Conservation (phyloP, 1,140 invertebrate genomes). For the Pristionchus pacificus region DNA sequence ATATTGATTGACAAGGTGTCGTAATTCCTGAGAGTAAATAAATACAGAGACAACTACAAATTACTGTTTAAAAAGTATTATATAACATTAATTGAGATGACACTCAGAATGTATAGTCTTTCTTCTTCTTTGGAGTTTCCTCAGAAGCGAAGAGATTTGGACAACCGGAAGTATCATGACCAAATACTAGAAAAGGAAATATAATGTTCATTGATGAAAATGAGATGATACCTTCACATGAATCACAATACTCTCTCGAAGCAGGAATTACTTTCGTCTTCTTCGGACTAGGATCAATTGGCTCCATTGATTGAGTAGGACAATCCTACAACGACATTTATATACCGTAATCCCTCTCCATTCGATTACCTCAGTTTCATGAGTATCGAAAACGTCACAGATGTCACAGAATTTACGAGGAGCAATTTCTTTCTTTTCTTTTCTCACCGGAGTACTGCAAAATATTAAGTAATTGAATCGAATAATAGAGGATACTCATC, state of each 20-base stretch:
- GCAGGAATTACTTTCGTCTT: slow-evolving; percentile 12
- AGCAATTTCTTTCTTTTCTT: background rate
- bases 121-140: slow-evolving; percentile 6
- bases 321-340: background rate
- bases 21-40: too few relatives aligned
- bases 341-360: too few relatives aligned
- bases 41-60: too few relatives aligned
- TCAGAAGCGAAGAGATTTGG: slow-evolving; percentile 13
- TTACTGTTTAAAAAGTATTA: too few relatives aligned
- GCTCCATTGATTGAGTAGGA: slow-evolving; percentile 4
- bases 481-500: too few relatives aligned
- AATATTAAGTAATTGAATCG: too few relatives aligned
- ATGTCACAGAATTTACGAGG: slow-evolving; percentile 91
- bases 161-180: slow-evolving; percentile 12
- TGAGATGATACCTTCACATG: slow-evolving; percentile 12
- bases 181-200: slow-evolving; percentile 1
- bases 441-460: background rate
- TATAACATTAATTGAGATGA: too few relatives aligned
- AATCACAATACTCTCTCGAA: slow-evolving; percentile 17
- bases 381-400: slow-evolving; percentile 88
- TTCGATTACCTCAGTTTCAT: slow-evolving; percentile 96
- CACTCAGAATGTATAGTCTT: slow-evolving; percentile 18
- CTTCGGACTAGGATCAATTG: background rate
- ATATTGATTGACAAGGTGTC: too few relatives aligned
- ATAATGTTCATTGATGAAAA: background rate